A percentile compares a stretch with the other conserved stretches of the same genome.
Conservation (phyloP, 2,888 invertebrate species). For the Julus scandinavius region DNA sequence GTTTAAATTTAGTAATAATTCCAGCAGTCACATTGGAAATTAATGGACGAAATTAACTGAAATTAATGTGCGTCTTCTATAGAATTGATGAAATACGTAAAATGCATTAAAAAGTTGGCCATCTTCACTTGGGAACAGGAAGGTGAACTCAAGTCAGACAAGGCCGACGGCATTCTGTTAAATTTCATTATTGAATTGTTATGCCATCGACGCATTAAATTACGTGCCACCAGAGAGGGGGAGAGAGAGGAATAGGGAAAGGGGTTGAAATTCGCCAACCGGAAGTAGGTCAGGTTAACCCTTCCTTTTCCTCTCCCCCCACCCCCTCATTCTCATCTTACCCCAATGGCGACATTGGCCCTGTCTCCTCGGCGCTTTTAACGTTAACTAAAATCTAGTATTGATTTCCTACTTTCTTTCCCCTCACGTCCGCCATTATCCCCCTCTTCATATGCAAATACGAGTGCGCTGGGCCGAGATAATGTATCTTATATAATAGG, state of each 20-base stretch:
- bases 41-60: too few species aligned
- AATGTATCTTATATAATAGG: slow-evolving; percentile 34
- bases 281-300: neutral
- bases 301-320: neutral
- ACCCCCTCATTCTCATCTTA: neutral
- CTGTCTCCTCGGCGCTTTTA: slow-evolving; percentile 5
- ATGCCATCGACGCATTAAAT: slow-evolving; percentile 11
- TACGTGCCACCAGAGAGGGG: neutral
- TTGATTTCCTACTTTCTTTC: neutral
- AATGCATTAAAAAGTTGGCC: too few species aligned
- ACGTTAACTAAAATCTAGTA: slow-evolving; percentile 30
- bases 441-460: slow-evolving; percentile 5
- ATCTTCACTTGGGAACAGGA: neutral
- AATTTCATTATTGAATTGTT: slow-evolving; percentile 34
- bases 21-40: too few species aligned
- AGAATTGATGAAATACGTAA: too few species aligned
- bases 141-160: neutral
- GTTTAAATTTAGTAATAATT: too few species aligned
- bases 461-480: slow-evolving; percentile 42
- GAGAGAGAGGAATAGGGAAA: neutral
- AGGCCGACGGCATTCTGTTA: neutral
- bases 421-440: slow-evolving; percentile 28
- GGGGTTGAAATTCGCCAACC: neutral
- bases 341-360: too few species aligned
- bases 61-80: too few species aligned